These are phyloP conservation scores for Phyllopteryx taeniolatus DNA, from an alignment of 2,113 vertebrate species.

Conservation along the genomic window DNA sequence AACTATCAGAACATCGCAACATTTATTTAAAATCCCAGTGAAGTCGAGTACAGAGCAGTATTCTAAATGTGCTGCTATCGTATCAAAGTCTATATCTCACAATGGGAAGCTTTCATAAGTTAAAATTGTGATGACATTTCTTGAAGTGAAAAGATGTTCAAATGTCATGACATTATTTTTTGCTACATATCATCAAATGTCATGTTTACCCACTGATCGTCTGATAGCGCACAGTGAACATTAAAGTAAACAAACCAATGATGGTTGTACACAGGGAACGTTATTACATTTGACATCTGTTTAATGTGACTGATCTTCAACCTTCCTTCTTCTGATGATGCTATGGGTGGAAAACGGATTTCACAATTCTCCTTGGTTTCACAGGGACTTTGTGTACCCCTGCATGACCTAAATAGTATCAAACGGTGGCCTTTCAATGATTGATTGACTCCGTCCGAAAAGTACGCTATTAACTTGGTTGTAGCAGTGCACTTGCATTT, in stretches of 20 bases:
- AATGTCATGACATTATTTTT: constrained; percentile 70
- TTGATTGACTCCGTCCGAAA: too few species aligned
- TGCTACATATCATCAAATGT: constrained; percentile 57
- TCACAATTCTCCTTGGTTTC: too few species aligned
- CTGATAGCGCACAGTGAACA: not conserved
- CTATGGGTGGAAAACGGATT: too few species aligned
- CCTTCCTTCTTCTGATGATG: too few species aligned
- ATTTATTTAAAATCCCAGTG: not conserved
- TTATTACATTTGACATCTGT: not conserved
- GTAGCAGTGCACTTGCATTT: too few species aligned
- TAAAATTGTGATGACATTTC: constrained; percentile 58
- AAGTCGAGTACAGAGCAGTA: constrained; percentile 18
- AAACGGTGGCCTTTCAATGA: too few species aligned
- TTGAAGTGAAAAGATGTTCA: constrained; percentile 64
- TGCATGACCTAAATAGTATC: too few species aligned
- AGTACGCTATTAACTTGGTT: too few species aligned
- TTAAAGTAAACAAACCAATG: not conserved
- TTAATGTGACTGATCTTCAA: too few species aligned
- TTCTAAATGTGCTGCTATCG: constrained; percentile 25
- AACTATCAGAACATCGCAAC: constrained; percentile 11
- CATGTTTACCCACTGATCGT: constrained; percentile 50
- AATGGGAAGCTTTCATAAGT: constrained; percentile 18
- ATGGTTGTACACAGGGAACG: not conserved
- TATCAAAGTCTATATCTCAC: constrained; percentile 7
- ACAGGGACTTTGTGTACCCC: too few species aligned